These are phyloP conservation scores for Leuctra nigra DNA, from an alignment of 2,888 invertebrate species.

Conservation along the genomic window DNA sequence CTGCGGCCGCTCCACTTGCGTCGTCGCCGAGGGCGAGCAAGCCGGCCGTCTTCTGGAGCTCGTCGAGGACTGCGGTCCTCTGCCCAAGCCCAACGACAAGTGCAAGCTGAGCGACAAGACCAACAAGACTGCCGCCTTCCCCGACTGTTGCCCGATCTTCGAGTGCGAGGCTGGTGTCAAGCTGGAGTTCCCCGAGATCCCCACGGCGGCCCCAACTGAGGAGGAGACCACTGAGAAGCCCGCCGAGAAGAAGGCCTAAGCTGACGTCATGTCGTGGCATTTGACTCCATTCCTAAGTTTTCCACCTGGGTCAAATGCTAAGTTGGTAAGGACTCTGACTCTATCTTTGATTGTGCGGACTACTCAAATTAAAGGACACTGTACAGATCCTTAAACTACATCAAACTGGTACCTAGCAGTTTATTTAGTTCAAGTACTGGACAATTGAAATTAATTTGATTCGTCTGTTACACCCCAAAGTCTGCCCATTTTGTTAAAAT, in stretches of 20 bases:
- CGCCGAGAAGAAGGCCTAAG: slow-evolving; percentile 7
- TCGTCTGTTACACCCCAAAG: no score
- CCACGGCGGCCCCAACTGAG: slow-evolving; percentile 45
- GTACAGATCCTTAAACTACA: no score
- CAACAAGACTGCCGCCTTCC: slow-evolving; percentile 84
- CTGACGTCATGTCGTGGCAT: no score
- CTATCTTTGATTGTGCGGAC: no score
- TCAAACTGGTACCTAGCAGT: no score
- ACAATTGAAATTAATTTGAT: no score
- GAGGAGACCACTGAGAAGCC: slow-evolving; percentile 20
- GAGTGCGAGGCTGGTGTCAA: slow-evolving; percentile 79
- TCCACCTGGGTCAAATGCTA: no score
- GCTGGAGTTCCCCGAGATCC: slow-evolving; percentile 79
- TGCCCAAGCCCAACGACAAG: slow-evolving; percentile 79
- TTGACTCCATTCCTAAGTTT: no score
- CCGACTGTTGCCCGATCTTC: slow-evolving; percentile 77
- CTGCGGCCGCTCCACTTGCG: slow-evolving; percentile 87
- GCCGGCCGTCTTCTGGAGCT: slow-evolving; percentile 71
- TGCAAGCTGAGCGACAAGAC: slow-evolving; percentile 83
- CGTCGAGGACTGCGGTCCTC: slow-evolving; percentile 84
- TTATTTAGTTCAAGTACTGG: no score
- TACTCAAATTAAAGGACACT: no score
- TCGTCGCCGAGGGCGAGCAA: slow-evolving; percentile 62
- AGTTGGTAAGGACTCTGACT: no score
- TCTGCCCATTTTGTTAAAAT: no score